Base-by-base conservation (phyloP, 1,140 invertebrate genomes). In the Drosophila nikananu region DNA sequence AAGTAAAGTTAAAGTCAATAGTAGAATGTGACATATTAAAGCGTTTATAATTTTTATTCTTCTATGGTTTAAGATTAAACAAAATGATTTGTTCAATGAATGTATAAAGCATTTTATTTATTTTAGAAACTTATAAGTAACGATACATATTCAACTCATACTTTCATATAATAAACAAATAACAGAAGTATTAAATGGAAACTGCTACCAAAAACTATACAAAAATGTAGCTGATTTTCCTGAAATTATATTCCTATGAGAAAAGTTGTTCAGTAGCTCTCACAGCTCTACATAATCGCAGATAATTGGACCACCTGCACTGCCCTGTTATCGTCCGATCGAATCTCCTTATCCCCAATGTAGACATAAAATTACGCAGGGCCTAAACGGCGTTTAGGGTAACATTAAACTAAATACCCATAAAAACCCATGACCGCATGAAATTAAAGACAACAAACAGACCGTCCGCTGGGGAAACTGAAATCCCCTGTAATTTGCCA, bases 401-500 rank as follows among this genome's bases (percentile, higher is more conserved):
- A 81, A 65, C 81, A 76, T 80, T 90, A 76, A 63, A 71, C 74
- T 64, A 64, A 68, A 68, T 42, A 30, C 58, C 55, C 55, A 66
- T 52, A 9, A 61, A 57, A 74, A 63, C 32, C 48, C 68, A 68
- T 54, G 78, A 86, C 81, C 71, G 78, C 75, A 81, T 89, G 86
- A 66, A 89, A 89, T 89, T 90, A 72, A 76, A 81, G 71, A 84
- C 73, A 72, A 61, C 51, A 79, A 51, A 49, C 49, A 68, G 59
- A 30, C 35, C 13, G 54, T 57, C 52, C 54, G 25, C 44, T 61
- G 58, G 58, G 49, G 32, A 66, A 66, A 71, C 13, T 15, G 6
- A 58, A 87, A 62, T 82, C 55, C 63, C 42, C 44, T 37, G 66
- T 72, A 83, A 87, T 83, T 83, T 72, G 51, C 51, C 9, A 51